These are phyloP conservation scores for Brachypodius melanocephalos DNA, from an alignment of 2,113 vertebrate species.

Conservation along the genomic window DNA sequence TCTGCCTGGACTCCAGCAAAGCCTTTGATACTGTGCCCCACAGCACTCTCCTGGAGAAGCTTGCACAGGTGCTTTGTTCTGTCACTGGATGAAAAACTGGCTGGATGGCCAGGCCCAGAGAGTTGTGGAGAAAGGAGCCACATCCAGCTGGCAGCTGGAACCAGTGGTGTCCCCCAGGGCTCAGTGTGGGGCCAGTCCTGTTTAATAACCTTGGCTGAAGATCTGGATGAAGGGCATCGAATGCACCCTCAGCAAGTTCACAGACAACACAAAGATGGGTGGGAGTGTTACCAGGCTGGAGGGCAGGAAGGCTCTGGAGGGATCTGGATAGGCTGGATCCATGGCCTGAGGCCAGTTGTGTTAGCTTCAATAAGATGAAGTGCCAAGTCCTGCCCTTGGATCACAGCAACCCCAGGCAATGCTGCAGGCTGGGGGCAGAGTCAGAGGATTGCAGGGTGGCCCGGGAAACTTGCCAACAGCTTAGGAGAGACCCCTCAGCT, in stretches of 20 bases:
- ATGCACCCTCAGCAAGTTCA: background rate
- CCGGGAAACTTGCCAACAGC: background rate
- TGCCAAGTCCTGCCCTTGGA: background rate
- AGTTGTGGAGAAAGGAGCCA: background rate
- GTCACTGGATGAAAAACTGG: accelerated
- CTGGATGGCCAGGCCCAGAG: background rate
- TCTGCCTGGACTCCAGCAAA: background rate
- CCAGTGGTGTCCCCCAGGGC: background rate
- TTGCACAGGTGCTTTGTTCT: background rate
- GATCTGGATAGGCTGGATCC: background rate
- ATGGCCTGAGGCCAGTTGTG: background rate
- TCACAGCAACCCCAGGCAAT: background rate
- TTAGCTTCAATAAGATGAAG: background rate
- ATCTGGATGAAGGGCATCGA: background rate
- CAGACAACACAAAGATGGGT: accelerated
- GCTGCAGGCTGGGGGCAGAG: background rate
- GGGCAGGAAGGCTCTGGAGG: background rate
- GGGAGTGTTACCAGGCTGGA: background rate
- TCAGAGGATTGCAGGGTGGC: accelerated
- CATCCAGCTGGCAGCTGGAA: background rate
- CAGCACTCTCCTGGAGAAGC: background rate
- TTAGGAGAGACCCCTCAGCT: background rate
- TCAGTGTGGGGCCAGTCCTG: background rate
- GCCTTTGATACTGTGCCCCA: background rate
- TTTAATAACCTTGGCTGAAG: background rate